phyloP scores from a whole-genome alignment of 1,140 invertebrate genomes.

The Tetramorium simillimum region DNA sequence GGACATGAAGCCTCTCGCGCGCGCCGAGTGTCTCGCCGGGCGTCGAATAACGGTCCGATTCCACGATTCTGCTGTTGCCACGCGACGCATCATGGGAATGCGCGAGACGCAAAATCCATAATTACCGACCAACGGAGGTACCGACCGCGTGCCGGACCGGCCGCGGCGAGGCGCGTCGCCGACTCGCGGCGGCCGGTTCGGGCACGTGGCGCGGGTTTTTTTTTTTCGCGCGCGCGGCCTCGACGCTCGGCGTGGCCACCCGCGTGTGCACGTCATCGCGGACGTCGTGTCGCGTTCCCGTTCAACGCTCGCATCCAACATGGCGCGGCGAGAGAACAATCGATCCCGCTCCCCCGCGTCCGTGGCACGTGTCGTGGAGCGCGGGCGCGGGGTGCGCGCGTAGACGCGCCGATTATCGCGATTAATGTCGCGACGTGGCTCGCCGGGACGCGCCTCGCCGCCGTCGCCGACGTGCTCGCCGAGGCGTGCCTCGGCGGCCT shows the following conservation, averaged over 20 bases:
- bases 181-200: no score
- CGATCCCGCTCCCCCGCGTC: conserved; percentile 14
- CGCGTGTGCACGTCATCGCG: no score
- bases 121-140: conserved; percentile 53
- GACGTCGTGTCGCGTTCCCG: conserved; percentile 63
- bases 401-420: no score
- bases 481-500: not conserved
- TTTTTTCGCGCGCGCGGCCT: no score
- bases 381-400: no score
- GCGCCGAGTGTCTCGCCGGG: not conserved
- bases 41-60: conserved; percentile 66
- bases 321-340: conserved; percentile 68
- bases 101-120: conserved; percentile 75
- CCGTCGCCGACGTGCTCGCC: no score
- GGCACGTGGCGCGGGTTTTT: no score
- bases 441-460: not conserved
- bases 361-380: no score
- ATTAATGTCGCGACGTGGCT: not conserved
- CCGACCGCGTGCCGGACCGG: not conserved
- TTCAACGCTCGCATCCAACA: conserved; percentile 66
- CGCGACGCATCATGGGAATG: conserved; percentile 72
- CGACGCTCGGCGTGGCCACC: no score
- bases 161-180: conserved; percentile 45
- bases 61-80: conserved; percentile 64
- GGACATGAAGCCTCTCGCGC: not conserved